A percentile compares a stretch with the other conserved stretches of the same genome.
These are phyloP conservation scores for Darevskia nairensis DNA, from an alignment of 2,797 vertebrate genomes.

Conservation along the genomic window DNA sequence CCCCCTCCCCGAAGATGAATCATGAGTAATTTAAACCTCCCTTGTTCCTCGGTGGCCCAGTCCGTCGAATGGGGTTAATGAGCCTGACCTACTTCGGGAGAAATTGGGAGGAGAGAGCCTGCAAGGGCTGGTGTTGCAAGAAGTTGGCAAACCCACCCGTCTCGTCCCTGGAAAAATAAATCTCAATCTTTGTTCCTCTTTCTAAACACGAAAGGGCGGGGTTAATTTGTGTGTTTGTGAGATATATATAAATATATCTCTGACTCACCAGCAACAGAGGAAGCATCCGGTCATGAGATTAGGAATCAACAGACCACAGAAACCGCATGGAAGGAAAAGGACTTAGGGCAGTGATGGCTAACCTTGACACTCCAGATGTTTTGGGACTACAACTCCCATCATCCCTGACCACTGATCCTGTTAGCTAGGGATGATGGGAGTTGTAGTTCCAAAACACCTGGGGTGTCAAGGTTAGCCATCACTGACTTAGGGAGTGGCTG, in stretches of 20 bases:
- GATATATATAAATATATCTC: not conserved
- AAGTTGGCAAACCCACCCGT: not conserved
- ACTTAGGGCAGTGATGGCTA: not conserved
- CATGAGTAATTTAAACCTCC: not conserved
- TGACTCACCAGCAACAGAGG: conserved; percentile 2
- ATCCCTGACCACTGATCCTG: no score
- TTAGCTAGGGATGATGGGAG: no score
- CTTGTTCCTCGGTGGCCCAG: not conserved
- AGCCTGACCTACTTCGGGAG: not conserved
- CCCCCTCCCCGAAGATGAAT: not conserved
- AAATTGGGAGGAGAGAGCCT: not conserved
- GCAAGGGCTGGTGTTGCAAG: not conserved
- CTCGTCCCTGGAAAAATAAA: not conserved
- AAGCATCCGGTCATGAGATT: conserved; percentile 8
- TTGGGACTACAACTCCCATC: no score
- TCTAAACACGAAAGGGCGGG: not conserved
- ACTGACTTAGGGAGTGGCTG: not conserved
- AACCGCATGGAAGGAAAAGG: not conserved
- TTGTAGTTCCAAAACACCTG: no score
- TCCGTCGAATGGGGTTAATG: not conserved
- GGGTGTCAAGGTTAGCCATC: no score
- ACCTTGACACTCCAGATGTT: no score
- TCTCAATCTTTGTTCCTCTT: not conserved
- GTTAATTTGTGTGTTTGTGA: not conserved
- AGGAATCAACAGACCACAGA: not conserved